Evolutionary conservation across 2,888 invertebrate species (phyloP), one percentile per base, ranked within the genome.

Genomic region (Sminthurides aquaticus): DNA sequence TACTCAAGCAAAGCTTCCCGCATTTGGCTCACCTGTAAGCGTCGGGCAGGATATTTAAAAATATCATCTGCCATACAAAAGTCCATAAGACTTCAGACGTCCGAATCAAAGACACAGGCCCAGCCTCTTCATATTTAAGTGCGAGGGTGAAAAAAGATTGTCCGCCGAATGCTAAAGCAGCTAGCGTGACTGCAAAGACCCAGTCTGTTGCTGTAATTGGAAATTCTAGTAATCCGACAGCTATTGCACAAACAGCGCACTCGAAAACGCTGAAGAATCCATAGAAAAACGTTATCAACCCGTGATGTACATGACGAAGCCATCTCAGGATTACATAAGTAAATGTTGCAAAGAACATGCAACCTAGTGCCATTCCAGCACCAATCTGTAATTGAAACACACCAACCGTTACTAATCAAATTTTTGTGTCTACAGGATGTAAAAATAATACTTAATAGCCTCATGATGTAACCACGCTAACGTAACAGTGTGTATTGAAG

Each of bases 41-140:
- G 57, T 72, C 72, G 1, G 72, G 72, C 2, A 69, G 11, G 18
- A 65, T 63, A 11, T 58, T 55, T 3, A 72, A 57, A 52, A 72
- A 72, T 24, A 68, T 64, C 43, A 70, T 66, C 63, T 72, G 72
- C 70, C 70, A 72, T 1, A 70, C 24, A 54, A 72, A 72, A 20
- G 65, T 61, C 29, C 65, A 67, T 11, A 71, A 60, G 2, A 72
- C 72, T 49, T 72, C 72, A 20, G 60, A 64, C 20, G 71, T 71
- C 28, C 71, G 56, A 15, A 70, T 69, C 24, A 71, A 55, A 0
- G 72, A 66, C 15, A 73, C 67, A 29, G 69, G 68, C 20, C 73
- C 73, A 3, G 73, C 71, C 27, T 71, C 64, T 54, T 71, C 71
- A 62, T 64, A 70, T 48, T 71, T 71, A 2, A 73, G 60, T 15